Conservation (phyloP, 2,797 vertebrate genomes). For the Mormyrus proboscirostris region DNA sequence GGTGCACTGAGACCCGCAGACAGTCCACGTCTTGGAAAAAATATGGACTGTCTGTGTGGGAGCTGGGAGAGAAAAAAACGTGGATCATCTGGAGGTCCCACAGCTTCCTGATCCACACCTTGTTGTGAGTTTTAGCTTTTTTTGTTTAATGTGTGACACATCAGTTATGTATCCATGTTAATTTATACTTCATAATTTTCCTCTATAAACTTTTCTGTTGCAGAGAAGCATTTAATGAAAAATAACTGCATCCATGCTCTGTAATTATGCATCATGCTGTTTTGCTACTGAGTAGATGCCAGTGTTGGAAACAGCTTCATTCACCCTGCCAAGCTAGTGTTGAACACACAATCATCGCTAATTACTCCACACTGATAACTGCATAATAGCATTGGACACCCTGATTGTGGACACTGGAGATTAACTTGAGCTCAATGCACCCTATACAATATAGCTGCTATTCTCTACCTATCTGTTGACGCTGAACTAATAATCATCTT, state of each 20-base stretch:
- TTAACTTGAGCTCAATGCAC: neutral
- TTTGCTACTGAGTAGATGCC: neutral
- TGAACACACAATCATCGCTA: neutral
- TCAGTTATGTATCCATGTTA: neutral
- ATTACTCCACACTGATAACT: neutral
- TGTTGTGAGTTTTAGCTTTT: neutral
- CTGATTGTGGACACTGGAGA: neutral
- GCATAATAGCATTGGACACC: neutral
- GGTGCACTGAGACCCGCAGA: neutral
- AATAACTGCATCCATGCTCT: neutral
- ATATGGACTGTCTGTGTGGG: neutral
- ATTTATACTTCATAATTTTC: neutral
- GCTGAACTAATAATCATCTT: neutral
- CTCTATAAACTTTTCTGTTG: neutral
- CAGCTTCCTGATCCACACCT: neutral
- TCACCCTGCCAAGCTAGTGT: neutral
- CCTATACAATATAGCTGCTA: neutral
- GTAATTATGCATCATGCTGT: slow-evolving; percentile 1
- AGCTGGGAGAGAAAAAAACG: neutral
- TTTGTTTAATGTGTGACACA: neutral
- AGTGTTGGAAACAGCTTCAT: neutral
- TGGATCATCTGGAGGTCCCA: neutral
- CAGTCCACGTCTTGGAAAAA: neutral
- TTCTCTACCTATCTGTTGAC: neutral
- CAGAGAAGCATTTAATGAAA: neutral